These are phyloP conservation scores for Megalurothrips usitatus DNA, from an alignment of 2,888 invertebrate genomes.

Conservation along the genomic window DNA sequence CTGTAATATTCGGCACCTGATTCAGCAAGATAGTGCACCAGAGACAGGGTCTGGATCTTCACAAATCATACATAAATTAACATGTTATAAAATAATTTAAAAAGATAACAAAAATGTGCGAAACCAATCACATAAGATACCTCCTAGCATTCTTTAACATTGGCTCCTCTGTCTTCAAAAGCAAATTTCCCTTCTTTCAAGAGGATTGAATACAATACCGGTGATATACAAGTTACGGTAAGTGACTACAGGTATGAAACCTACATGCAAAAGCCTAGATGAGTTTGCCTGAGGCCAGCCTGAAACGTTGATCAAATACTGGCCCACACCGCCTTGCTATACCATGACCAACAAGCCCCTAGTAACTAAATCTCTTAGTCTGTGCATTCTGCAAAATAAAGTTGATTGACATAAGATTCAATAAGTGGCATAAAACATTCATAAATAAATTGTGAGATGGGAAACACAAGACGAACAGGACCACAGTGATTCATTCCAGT, in stretches of 20 bases:
- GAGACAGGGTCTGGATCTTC: neutral
- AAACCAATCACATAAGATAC: conserved; percentile 20
- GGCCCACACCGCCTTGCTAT: conserved; percentile 5
- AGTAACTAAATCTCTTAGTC: conserved; percentile 17
- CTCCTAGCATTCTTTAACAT: neutral
- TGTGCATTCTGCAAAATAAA: neutral
- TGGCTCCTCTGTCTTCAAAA: conserved; percentile 26
- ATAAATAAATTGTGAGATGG: conserved; percentile 17
- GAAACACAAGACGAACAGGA: conserved; percentile 8
- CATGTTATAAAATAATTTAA: conserved; percentile 27
- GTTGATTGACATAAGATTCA: neutral
- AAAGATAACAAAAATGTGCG: conserved; percentile 10
- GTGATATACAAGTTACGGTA: neutral
- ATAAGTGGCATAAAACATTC: neutral
- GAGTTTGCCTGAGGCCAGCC: neutral
- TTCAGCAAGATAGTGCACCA: conserved; percentile 9
- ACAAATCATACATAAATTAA: conserved; percentile 21
- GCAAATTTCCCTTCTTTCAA: conserved; percentile 4
- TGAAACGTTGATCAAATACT: neutral
- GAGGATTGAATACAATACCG: conserved; percentile 1
- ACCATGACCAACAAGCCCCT: conserved; percentile 1
- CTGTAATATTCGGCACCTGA: conserved; percentile 9
- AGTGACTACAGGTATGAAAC: conserved; percentile 13
- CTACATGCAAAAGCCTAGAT: neutral
- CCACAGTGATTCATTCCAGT: neutral